Base-by-base conservation (phyloP, 2,797 vertebrate species). In the Caiman crocodilus region DNA sequence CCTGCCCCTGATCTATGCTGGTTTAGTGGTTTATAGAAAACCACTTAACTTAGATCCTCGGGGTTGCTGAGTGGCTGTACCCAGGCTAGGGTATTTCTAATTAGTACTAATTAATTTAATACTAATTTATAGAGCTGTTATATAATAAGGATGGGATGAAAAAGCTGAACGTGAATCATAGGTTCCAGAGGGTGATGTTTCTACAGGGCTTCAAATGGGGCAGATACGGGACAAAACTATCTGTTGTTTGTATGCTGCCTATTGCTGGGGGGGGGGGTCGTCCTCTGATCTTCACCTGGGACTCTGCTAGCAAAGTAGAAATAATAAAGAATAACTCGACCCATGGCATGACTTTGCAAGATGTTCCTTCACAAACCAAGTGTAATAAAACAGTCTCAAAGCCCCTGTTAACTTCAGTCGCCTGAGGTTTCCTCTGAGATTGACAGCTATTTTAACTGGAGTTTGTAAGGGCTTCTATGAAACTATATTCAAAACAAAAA, bases 381-480 rank as follows among this genome's bases (percentile, higher is more conserved):
- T 28, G 14, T 55, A 42, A 30, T 69, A 4, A 4, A 60, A 32
- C 4, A 6, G 1, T 15, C 58, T 82, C 9, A 0, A n/a, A 8
- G 75, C 77, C 64, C 65, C 15, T 71, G 21, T 35, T 71, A 71
- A 71, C 21, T 78, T 4, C 8, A 23, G 58, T 21, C 25, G 5
- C 17, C 14, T 60, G 61, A 65, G 61, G 32, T 10, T 88, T 63
- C 5, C 42, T 87, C 25, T 83, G 8, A 57, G 2, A 3, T 26
- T 67, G 1, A 23, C 76, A 21, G 8, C 16, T 26, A 4, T 81
- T 30, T 12, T 61, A 25, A 23, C 58, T 55, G 79, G 60, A 76
- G 26, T 3, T 61, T 61, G 23, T 23, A 61, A 61, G 23, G 60
- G 23, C 20, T 61, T 14, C 23, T 73, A 25, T 73, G 69, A 73